phyloP scores from a whole-genome alignment of 2,888 invertebrate species.

The Sepiola atlantica region DNA sequence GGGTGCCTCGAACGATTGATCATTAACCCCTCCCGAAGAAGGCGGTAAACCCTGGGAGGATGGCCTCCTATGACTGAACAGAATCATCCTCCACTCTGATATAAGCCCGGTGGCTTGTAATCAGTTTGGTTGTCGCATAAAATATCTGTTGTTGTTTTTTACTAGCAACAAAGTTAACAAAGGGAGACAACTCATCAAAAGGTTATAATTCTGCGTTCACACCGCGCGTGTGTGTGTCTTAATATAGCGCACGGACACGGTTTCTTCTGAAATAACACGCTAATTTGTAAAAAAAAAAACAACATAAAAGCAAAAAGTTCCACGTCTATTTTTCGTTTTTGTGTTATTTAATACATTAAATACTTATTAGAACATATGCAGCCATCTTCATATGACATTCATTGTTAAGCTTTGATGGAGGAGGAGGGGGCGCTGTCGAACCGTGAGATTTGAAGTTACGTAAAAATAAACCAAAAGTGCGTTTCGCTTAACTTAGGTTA shows the following conservation, averaged over 20 bases:
- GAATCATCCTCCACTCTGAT: too few species aligned
- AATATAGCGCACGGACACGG: not conserved
- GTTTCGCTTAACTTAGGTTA: not conserved
- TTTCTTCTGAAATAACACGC: not conserved
- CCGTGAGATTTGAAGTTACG: too few species aligned
- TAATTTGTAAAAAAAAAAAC: not conserved
- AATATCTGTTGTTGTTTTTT: not conserved
- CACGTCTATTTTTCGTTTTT: not conserved
- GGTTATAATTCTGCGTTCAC: not conserved
- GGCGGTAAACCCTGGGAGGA: too few species aligned
- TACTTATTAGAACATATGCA: not conserved
- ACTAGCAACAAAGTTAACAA: not conserved
- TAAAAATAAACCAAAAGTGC: not conserved
- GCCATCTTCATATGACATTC: not conserved
- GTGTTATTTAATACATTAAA: not conserved
- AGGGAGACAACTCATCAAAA: constrained; percentile 32
- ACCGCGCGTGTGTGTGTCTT: not conserved
- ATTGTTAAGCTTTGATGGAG: not conserved
- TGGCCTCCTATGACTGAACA: too few species aligned
- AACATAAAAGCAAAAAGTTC: not conserved
- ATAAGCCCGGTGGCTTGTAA: too few species aligned
- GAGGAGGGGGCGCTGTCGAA: too few species aligned
- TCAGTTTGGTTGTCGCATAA: not conserved
- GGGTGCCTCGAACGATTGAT: too few species aligned
- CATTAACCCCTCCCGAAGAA: too few species aligned